These are phyloP conservation scores for Watsonalla cultraria DNA, from an alignment of 2,888 invertebrate genomes.

Conservation along the genomic window DNA sequence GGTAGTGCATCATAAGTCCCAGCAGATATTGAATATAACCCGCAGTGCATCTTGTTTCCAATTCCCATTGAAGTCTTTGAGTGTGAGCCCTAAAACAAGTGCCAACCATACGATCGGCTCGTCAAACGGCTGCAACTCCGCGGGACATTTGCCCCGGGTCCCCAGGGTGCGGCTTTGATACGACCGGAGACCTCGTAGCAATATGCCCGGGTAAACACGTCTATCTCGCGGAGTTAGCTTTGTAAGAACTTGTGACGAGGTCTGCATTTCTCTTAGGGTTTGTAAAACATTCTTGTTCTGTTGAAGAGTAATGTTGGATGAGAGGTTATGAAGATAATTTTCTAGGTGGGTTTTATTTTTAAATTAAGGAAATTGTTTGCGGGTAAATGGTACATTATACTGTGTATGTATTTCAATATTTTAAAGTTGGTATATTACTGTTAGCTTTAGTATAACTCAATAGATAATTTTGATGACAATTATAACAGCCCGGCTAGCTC, in stretches of 20 bases:
- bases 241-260: conserved; percentile 15
- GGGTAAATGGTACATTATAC: too few relatives aligned
- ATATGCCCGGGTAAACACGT: conserved; percentile 53
- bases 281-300: background rate
- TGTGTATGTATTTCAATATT: too few relatives aligned
- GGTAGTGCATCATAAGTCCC: too few relatives aligned
- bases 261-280: background rate
- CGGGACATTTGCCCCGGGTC: conserved; percentile 29
- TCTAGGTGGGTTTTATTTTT: too few relatives aligned
- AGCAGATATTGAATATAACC: background rate
- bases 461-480: background rate
- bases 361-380: too few relatives aligned
- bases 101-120: background rate
- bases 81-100: background rate
- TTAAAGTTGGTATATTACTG: too few relatives aligned
- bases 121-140: conserved; percentile 4
- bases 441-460: too few relatives aligned
- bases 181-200: conserved; percentile 31
- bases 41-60: background rate
- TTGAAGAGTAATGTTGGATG: too few relatives aligned
- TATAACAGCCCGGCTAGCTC: conserved; percentile 64
- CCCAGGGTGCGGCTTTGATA: conserved; percentile 40
- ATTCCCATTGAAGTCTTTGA: background rate
- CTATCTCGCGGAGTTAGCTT: conserved; percentile 37
- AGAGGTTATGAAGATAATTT: too few relatives aligned